Conservation (phyloP, 2,888 invertebrate species). For the Polymixis lichenea region DNA sequence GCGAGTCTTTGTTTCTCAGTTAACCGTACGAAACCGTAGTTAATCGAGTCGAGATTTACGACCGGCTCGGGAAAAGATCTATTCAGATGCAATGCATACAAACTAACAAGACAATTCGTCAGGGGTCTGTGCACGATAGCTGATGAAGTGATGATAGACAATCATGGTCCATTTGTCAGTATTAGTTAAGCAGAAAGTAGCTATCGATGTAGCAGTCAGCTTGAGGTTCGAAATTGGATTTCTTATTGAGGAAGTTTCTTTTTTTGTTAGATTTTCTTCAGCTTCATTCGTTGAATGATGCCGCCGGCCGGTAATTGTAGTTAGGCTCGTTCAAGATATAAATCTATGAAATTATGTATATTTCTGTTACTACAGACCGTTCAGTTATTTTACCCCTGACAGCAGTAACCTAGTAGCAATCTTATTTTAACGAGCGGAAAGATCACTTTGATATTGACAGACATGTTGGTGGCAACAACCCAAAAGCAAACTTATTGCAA, state of each 20-base stretch:
- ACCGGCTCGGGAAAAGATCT: constrained; percentile 30
- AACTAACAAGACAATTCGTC: constrained; percentile 41
- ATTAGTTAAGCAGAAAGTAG: constrained; percentile 11
- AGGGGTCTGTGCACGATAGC: constrained; percentile 23
- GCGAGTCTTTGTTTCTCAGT: constrained; percentile 3
- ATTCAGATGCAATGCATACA: constrained; percentile 25
- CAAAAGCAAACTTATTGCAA: too few relatives aligned
- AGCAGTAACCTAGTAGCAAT: too few relatives aligned
- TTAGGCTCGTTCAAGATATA: not conserved
- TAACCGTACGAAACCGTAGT: constrained; percentile 13
- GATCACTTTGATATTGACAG: too few relatives aligned
- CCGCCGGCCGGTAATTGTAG: constrained; percentile 6
- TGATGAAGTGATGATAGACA: constrained; percentile 1
- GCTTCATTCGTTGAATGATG: not conserved
- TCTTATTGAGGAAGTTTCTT: constrained; percentile 4
- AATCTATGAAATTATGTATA: not conserved
- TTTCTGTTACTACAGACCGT: not conserved
- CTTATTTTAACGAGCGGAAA: too few relatives aligned
- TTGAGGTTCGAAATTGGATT: constrained; percentile 21
- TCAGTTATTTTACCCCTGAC: too few relatives aligned
- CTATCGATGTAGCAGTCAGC: not conserved
- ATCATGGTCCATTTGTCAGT: constrained; percentile 4
- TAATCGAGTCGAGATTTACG: constrained; percentile 52
- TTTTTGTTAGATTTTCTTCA: not conserved
- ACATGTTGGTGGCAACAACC: too few relatives aligned